Conservation (phyloP, 2,888 invertebrate species). For the Erpobdella octoculata region DNA sequence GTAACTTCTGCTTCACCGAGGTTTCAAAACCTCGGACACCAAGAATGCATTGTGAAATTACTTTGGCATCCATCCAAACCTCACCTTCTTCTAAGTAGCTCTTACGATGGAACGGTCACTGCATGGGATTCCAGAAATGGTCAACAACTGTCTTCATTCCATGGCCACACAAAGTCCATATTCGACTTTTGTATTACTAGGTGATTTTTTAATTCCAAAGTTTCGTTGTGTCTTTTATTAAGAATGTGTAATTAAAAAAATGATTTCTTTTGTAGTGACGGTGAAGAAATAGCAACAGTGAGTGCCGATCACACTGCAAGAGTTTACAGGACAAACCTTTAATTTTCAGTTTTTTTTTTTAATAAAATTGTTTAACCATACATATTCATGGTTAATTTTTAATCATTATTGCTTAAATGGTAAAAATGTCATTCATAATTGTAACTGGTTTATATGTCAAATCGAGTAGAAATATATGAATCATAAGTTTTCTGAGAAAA, state of each 20-base stretch:
- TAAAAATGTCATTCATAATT: too few species aligned
- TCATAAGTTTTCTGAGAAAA: too few species aligned
- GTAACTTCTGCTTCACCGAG: not conserved
- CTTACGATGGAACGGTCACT: slow-evolving; percentile 11
- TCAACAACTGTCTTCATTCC: not conserved
- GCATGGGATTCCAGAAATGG: slow-evolving; percentile 22
- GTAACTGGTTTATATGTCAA: too few species aligned
- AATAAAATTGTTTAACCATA: too few species aligned
- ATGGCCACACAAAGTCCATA: slow-evolving; percentile 13
- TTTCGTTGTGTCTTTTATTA: not conserved
- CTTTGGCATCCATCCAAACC: slow-evolving; percentile 15
- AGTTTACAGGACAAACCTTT: not conserved
- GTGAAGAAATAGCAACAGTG: slow-evolving; percentile 10
- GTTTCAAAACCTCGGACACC: slow-evolving; percentile 14
- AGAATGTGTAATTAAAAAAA: not conserved
- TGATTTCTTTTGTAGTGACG: slow-evolving; percentile 11
- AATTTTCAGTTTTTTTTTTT: not conserved
- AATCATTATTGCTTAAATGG: too few species aligned
- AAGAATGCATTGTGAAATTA: slow-evolving; percentile 11
- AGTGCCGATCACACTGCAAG: slow-evolving; percentile 21
- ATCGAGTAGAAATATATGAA: too few species aligned
- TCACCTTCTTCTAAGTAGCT: slow-evolving; percentile 4
- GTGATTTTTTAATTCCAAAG: too few species aligned
- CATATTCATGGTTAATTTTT: too few species aligned
- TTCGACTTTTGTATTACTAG: slow-evolving; percentile 5